phyloP scores from a whole-genome alignment of 2,888 invertebrate genomes.

The Melanostoma scalare region DNA sequence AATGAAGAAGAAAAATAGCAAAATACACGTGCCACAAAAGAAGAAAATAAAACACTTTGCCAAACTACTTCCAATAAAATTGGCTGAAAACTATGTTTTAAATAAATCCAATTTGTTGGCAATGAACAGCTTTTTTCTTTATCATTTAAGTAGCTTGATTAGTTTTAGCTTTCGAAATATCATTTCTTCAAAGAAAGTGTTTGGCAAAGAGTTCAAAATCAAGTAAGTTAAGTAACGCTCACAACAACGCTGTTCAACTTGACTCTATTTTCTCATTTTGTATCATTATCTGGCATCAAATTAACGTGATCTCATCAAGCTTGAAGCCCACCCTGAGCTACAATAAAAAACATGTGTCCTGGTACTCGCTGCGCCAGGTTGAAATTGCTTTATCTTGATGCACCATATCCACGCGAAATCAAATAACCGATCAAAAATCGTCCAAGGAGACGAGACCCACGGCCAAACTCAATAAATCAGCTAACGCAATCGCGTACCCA shows the following conservation, averaged over 20 bases:
- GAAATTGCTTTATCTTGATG: constrained; percentile 68
- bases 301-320: constrained; percentile 63
- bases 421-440: constrained; percentile 72
- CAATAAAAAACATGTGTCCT: constrained; percentile 64
- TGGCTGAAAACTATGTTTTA: too few relatives aligned
- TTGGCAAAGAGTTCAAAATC: too few relatives aligned
- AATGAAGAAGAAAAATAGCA: too few relatives aligned
- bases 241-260: background rate
- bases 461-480: constrained; percentile 74
- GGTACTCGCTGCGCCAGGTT: constrained; percentile 31
- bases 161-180: too few relatives aligned
- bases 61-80: too few relatives aligned
- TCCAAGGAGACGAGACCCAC: constrained; percentile 53
- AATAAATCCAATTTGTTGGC: too few relatives aligned
- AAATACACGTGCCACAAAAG: too few relatives aligned
- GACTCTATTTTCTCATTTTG: background rate
- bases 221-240: too few relatives aligned
- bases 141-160: too few relatives aligned
- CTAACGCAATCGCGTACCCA: constrained; percentile 68
- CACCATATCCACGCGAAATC: constrained; percentile 67
- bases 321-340: constrained; percentile 67
- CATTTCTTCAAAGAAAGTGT: too few relatives aligned
- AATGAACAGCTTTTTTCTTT: too few relatives aligned
- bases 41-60: too few relatives aligned
- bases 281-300: constrained; percentile 26